phyloP scores from a whole-genome alignment of 2,888 invertebrate species.

The Galerucella pusilla region DNA sequence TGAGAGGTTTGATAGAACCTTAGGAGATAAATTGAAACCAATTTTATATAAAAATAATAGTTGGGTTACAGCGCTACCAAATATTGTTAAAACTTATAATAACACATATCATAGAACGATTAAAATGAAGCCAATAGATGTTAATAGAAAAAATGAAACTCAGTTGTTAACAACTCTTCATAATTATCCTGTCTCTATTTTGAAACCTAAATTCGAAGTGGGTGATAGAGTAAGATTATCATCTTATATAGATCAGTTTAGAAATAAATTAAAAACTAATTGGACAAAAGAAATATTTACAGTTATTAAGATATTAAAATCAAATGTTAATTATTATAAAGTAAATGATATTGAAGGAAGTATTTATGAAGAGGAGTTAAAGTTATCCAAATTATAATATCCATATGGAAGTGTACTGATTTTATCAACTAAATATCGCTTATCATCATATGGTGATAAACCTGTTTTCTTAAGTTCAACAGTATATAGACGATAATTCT shows the following conservation, averaged over 20 bases:
- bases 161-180: constrained; percentile 23
- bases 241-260: constrained; percentile 15
- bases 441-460: constrained; percentile 20
- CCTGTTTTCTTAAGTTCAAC: constrained; percentile 1
- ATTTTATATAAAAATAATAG: neutral
- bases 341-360: constrained; percentile 11
- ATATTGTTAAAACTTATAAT: constrained; percentile 10
- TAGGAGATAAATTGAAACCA: no score
- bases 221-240: neutral
- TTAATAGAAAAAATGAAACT: constrained; percentile 11
- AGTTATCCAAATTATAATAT: constrained; percentile 16
- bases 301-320: constrained; percentile 18
- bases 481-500: constrained; percentile 13
- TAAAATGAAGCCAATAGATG: constrained; percentile 15
- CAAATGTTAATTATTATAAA: constrained; percentile 15
- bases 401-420: constrained; percentile 22
- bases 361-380: constrained; percentile 14
- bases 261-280: constrained; percentile 25
- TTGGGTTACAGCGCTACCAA: constrained; percentile 6
- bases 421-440: neutral
- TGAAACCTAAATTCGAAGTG: constrained; percentile 2
- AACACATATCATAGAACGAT: constrained; percentile 26
- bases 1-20: constrained; percentile 9
- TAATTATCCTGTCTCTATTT: neutral
- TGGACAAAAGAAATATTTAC: constrained; percentile 17